phyloP scores from a whole-genome alignment of 2,797 vertebrate genomes.

The Premnoplex brunnescens region DNA sequence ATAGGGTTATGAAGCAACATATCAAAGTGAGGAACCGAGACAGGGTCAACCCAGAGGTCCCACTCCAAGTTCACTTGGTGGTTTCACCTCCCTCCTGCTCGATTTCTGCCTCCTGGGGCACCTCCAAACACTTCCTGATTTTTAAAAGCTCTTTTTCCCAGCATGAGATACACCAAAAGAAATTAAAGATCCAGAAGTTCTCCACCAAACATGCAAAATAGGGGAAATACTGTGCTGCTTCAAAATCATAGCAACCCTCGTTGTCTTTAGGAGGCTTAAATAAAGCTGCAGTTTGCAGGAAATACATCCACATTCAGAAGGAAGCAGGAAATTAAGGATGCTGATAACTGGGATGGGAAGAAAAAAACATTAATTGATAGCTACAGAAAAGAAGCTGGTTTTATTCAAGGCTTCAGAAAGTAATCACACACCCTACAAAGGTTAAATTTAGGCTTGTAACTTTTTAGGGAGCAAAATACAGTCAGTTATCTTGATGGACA shows the following conservation, averaged over 20 bases:
- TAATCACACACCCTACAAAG: neutral
- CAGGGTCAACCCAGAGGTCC: neutral
- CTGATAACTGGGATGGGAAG: neutral
- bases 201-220: neutral
- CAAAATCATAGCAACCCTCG: neutral
- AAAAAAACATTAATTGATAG: neutral
- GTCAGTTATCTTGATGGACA: neutral
- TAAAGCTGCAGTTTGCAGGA: neutral
- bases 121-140: neutral
- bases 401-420: neutral
- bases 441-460: neutral
- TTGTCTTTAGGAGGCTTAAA: neutral
- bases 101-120: neutral
- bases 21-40: neutral
- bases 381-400: neutral
- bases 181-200: neutral
- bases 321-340: neutral
- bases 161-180: neutral
- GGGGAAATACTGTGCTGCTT: neutral
- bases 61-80: rapidly evolving
- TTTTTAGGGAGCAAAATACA: neutral
- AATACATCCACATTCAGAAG: neutral
- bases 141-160: neutral
- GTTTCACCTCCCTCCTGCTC: neutral
- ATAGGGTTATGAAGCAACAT: neutral